These are phyloP conservation scores for Mungos mungo DNA, from an alignment of 2,113 vertebrate genomes.

Conservation along the genomic window DNA sequence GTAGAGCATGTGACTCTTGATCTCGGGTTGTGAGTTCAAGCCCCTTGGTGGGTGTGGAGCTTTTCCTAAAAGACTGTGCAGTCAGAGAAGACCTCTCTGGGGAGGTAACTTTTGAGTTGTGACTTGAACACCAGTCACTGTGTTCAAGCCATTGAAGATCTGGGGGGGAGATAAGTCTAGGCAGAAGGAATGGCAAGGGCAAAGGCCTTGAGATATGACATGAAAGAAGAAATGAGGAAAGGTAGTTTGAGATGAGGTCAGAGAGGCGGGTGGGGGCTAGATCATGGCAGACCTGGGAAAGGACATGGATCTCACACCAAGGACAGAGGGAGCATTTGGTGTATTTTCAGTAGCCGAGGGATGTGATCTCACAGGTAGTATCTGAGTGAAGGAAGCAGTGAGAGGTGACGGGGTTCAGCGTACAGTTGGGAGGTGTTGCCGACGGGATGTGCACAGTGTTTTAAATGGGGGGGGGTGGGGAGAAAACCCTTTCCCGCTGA, in stretches of 20 bases:
- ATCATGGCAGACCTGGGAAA: not conserved
- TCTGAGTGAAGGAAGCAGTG: rapidly evolving
- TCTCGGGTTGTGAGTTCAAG: not conserved
- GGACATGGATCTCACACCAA: not conserved
- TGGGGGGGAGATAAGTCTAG: not conserved
- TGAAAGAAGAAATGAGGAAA: not conserved
- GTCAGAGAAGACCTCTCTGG: not conserved
- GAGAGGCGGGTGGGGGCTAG: not conserved
- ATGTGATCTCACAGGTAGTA: not conserved
- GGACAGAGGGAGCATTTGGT: not conserved
- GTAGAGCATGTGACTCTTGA: not conserved
- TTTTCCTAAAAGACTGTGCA: not conserved
- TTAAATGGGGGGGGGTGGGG: not conserved
- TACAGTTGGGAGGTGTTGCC: not conserved
- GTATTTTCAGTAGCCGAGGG: not conserved
- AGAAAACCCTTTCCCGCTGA: not conserved
- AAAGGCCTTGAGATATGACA: not conserved
- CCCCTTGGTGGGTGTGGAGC: not conserved
- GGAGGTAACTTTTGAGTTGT: not conserved
- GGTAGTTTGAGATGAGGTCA: not conserved
- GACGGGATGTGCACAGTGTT: not conserved
- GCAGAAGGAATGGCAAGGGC: not conserved
- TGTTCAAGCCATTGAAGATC: not conserved
- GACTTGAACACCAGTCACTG: not conserved
- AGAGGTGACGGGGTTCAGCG: not conserved